These are phyloP conservation scores for Nomada hirtipes DNA, from an alignment of 2,888 invertebrate genomes.

Conservation along the genomic window DNA sequence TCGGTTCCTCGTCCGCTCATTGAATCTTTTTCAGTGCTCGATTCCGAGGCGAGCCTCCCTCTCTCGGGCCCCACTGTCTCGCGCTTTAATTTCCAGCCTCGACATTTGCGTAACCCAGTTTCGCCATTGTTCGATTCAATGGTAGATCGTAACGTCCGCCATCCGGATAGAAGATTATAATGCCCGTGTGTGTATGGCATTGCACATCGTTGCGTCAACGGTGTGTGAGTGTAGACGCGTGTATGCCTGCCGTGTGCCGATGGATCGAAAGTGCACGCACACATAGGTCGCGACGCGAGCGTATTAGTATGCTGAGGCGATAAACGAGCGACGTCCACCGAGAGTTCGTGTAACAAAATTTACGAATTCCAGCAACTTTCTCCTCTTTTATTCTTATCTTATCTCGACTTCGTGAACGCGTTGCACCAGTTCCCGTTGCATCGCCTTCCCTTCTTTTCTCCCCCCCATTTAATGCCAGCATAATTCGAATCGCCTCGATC, in stretches of 20 bases:
- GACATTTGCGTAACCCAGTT: constrained; percentile 84
- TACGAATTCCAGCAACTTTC: constrained; percentile 76
- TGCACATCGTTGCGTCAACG: constrained; percentile 63
- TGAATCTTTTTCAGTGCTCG: constrained; percentile 61
- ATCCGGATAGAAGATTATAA: constrained; percentile 76
- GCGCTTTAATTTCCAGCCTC: constrained; percentile 82
- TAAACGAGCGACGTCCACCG: constrained; percentile 58
- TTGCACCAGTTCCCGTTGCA: constrained; percentile 56
- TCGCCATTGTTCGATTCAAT: constrained; percentile 83
- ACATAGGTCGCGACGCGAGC: background rate
- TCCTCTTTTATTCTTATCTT: constrained; percentile 72
- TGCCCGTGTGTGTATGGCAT: constrained; percentile 63
- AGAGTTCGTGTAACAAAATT: constrained; percentile 62
- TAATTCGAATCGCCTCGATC: background rate
- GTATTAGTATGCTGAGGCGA: constrained; percentile 51
- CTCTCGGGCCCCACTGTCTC: constrained; percentile 57
- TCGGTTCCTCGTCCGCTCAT: constrained; percentile 45
- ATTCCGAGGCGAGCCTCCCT: constrained; percentile 35
- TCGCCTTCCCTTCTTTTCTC: constrained; percentile 6
- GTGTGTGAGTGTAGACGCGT: background rate
- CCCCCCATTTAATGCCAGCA: background rate
- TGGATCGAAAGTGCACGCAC: constrained; percentile 33
- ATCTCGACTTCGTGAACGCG: constrained; percentile 45
- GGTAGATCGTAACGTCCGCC: constrained; percentile 81
- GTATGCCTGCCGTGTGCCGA: background rate